phyloP scores from a whole-genome alignment of 2,797 vertebrate species.

The Pteronotus mesoamericanus region DNA sequence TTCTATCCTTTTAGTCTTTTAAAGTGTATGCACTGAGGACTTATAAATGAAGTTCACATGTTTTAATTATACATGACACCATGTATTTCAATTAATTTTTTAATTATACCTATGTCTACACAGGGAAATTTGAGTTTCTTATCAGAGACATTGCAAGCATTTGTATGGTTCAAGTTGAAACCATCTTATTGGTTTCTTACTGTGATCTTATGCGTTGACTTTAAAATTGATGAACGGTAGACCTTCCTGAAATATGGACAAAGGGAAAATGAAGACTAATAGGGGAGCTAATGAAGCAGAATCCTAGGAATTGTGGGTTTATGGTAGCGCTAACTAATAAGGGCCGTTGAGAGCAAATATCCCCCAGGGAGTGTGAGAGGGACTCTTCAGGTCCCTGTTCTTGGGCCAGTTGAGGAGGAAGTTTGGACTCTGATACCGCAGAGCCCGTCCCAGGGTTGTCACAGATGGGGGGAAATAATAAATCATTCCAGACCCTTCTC shows the following conservation, averaged over 20 bases:
- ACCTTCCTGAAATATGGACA: constrained; percentile 7
- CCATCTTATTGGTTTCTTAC: not conserved
- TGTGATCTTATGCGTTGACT: constrained; percentile 32
- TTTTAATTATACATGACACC: constrained; percentile 39
- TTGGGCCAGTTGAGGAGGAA: no score
- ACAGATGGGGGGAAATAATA: no score
- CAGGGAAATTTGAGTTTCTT: constrained; percentile 22
- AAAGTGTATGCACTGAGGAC: not conserved
- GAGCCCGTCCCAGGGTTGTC: no score
- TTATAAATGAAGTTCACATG: constrained; percentile 1
- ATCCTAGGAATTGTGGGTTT: not conserved
- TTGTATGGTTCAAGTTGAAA: constrained; percentile 28
- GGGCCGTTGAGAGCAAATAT: not conserved
- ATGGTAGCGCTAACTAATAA: not conserved
- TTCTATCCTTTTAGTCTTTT: constrained; percentile 11
- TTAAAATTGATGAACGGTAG: constrained; percentile 19
- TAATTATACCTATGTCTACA: constrained; percentile 21
- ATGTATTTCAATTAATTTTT: constrained; percentile 3
- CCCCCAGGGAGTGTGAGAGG: no score
- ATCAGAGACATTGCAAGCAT: not conserved
- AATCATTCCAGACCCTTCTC: no score
- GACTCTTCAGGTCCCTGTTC: no score
- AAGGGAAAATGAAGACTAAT: not conserved
- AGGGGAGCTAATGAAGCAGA: not conserved
- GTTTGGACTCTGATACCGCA: no score